A percentile compares a stretch with the other conserved stretches of the same genome.
These are phyloP conservation scores for Trematocara stigmaticum DNA, from an alignment of 2,113 vertebrate genomes.

Conservation along the genomic window DNA sequence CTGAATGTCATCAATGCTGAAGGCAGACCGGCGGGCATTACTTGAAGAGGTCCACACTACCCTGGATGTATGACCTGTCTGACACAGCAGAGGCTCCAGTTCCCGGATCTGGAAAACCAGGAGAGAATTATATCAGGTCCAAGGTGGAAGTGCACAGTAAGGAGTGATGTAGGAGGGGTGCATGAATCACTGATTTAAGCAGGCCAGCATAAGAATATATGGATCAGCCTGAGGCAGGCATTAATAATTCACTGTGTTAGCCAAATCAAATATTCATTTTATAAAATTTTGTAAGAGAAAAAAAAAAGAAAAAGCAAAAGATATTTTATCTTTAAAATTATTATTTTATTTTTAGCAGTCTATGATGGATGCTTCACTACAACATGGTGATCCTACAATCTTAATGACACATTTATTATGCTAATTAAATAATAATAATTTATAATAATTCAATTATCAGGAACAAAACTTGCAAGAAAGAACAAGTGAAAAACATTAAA, in stretches of 20 bases:
- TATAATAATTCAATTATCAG: neutral
- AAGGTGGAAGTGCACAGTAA: neutral
- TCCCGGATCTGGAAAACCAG: constrained; percentile 78
- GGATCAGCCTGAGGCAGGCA: neutral
- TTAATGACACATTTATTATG: neutral
- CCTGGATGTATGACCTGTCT: constrained; percentile 60
- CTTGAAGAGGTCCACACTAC: constrained; percentile 95
- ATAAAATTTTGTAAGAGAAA: neutral
- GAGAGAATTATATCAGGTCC: neutral
- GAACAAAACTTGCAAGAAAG: neutral
- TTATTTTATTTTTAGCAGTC: neutral
- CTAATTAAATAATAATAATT: neutral
- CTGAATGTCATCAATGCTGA: constrained; percentile 86
- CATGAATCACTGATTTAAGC: neutral
- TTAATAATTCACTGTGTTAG: neutral
- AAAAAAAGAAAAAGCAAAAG: neutral
- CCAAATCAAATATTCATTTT: neutral
- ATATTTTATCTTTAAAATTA: neutral
- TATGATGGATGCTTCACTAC: neutral
- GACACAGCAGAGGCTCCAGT: constrained; percentile 73
- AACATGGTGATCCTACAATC: neutral
- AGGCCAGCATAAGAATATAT: neutral
- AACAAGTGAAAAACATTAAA: neutral
- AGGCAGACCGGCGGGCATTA: constrained; percentile 82
- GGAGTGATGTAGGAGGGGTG: neutral